Conservation (phyloP, 2,113 vertebrate species). For the Hippotragus niger region DNA sequence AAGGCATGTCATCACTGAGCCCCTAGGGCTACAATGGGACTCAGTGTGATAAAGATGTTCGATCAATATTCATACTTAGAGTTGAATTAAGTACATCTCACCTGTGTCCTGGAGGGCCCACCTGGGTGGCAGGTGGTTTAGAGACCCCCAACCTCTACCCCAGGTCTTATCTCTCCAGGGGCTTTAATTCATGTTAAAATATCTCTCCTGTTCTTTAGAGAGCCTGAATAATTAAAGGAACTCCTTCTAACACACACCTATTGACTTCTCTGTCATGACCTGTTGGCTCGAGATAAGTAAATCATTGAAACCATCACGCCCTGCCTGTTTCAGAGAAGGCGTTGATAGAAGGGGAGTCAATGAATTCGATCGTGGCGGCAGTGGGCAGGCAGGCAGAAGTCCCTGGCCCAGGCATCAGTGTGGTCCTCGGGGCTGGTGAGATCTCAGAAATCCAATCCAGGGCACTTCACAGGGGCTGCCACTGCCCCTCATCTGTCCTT, state of each 20-base stretch:
- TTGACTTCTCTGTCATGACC: conserved; percentile 58
- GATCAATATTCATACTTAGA: neutral
- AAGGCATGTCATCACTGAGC: rapidly evolving
- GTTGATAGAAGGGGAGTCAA: conserved; percentile 33
- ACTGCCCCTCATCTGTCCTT: neutral
- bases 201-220: neutral
- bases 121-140: neutral
- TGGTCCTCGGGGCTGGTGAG: neutral
- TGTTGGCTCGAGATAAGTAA: conserved; percentile 72
- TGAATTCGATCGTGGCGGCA: conserved; percentile 22
- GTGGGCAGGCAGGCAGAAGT: neutral
- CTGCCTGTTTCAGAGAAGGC: conserved; percentile 2
- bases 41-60: rapidly evolving
- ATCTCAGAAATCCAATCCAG: neutral
- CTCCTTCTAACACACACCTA: conserved; percentile 48
- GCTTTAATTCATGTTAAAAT: neutral
- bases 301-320: conserved; percentile 53
- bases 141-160: neutral
- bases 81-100: rapidly evolving
- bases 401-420: neutral
- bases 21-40: neutral
- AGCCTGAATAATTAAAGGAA: conserved; percentile 66
- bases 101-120: neutral
- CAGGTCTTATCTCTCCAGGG: conserved; percentile 9
- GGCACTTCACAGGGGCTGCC: neutral